Percentiles rank a stretch among this genome's conserved stretches.
Evolutionary conservation across 2,113 vertebrate species (phyloP).

Genomic region (Apaloderma vittatum): DNA sequence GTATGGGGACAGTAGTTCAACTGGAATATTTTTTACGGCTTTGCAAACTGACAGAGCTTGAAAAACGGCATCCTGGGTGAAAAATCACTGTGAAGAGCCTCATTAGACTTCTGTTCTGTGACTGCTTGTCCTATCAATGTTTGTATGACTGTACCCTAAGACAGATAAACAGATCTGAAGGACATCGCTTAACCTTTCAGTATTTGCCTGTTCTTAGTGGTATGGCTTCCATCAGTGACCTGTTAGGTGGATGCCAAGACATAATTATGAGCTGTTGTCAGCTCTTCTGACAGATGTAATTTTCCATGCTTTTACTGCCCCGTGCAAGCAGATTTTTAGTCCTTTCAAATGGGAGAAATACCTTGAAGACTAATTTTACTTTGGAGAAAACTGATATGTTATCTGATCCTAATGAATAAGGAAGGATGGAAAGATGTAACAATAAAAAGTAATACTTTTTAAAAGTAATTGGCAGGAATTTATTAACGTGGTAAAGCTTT

Average conservation of each 20-base stretch:
- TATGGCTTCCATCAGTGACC: conserved; percentile 32
- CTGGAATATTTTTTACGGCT: not conserved
- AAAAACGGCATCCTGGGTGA: conserved; percentile 17
- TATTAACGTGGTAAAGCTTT: conserved; percentile 29
- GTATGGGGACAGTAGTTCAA: not conserved
- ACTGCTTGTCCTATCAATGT: not conserved
- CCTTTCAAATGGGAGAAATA: conserved; percentile 16
- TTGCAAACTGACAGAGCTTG: conserved; percentile 25
- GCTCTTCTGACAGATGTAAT: conserved; percentile 19
- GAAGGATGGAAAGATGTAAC: not conserved
- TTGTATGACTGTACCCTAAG: not conserved
- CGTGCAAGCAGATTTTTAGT: not conserved
- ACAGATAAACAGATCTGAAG: conserved; percentile 39
- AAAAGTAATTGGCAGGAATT: conserved; percentile 1
- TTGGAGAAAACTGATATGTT: not conserved
- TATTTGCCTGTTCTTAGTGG: not conserved
- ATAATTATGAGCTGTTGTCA: not conserved
- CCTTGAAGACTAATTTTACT: not conserved
- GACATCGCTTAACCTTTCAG: not conserved
- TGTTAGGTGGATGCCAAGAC: not conserved
- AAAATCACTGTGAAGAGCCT: not conserved
- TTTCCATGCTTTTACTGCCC: conserved; percentile 10
- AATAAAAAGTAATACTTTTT: not conserved
- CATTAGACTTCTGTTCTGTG: conserved; percentile 13
- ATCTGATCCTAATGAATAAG: conserved; percentile 25